A percentile compares a stretch with the other conserved stretches of the same genome.
Evolutionary conservation across 1,140 invertebrate genomes (phyloP).

Genomic region (Cepaea nemoralis): DNA sequence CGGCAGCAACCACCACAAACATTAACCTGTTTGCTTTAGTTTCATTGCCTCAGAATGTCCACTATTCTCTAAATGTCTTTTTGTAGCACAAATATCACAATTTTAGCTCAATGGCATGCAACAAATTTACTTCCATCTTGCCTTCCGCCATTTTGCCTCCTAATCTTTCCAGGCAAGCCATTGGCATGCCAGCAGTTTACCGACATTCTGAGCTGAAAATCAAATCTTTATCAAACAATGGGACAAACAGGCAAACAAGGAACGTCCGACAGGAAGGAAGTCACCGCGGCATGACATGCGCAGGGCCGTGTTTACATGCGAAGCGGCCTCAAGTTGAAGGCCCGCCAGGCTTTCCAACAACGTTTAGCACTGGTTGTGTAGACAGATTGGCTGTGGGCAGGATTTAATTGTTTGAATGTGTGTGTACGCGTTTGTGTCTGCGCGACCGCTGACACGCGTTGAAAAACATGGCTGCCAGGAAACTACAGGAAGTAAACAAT

Average conservation of each 20-base stretch:
- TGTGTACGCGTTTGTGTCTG: neutral
- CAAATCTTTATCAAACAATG: constrained; percentile 6
- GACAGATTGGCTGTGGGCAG: neutral
- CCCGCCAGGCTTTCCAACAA: neutral
- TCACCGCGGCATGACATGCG: constrained; percentile 2
- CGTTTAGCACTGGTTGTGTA: neutral
- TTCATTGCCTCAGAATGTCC: no score
- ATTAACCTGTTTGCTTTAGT: no score
- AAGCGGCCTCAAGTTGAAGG: no score
- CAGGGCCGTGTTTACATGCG: neutral
- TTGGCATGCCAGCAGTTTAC: neutral
- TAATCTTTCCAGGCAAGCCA: neutral
- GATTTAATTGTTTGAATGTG: neutral
- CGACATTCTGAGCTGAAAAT: neutral
- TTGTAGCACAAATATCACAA: neutral
- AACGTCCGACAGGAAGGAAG: neutral
- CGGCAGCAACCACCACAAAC: no score
- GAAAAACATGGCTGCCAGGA: no score
- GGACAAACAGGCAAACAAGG: constrained; percentile 15
- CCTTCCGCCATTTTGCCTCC: neutral
- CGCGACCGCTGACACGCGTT: no score
- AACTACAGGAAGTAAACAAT: no score
- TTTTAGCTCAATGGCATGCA: neutral
- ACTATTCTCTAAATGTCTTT: no score
- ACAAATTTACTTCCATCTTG: neutral